Conservation (phyloP, 2,888 invertebrate genomes). For the Galerucella pusilla region DNA sequence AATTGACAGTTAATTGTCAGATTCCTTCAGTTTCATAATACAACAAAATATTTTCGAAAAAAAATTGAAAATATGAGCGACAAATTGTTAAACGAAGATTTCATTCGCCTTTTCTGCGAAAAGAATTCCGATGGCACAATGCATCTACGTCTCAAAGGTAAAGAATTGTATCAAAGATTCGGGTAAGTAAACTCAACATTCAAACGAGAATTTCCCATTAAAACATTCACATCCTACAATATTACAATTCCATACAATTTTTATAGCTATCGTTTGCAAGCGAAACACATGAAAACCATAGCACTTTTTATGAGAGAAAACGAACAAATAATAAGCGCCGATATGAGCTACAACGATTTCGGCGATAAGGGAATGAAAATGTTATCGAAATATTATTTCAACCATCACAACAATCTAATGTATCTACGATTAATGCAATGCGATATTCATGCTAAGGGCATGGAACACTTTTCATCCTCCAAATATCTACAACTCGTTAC, state of each 20-base stretch:
- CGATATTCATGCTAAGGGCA: constrained; percentile 65
- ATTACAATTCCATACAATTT: neutral
- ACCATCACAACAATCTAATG: constrained; percentile 65
- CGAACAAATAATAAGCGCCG: constrained; percentile 66
- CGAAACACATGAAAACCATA: constrained; percentile 67
- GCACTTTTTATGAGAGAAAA: constrained; percentile 65
- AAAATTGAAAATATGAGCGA: constrained; percentile 21
- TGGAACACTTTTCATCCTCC: constrained; percentile 43
- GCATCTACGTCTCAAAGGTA: constrained; percentile 67
- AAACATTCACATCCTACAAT: too few species aligned
- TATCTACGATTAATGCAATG: constrained; percentile 72
- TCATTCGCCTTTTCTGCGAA: constrained; percentile 62
- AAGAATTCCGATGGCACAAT: constrained; percentile 69
- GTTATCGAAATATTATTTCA: constrained; percentile 64
- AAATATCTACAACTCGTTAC: constrained; percentile 65
- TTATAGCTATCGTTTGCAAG: constrained; percentile 61
- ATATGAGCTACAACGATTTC: constrained; percentile 70
- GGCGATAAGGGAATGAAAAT: constrained; percentile 67
- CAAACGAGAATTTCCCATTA: neutral
- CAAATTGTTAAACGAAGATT: constrained; percentile 48
- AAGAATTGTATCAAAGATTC: constrained; percentile 65
- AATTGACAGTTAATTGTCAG: neutral
- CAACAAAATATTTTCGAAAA: too few species aligned
- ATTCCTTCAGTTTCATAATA: neutral
- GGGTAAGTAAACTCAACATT: constrained; percentile 52